A percentile compares a stretch with the other conserved stretches of the same genome.
Evolutionary conservation across 2,797 vertebrate genomes (phyloP).

Genomic region (Mus caroli): DNA sequence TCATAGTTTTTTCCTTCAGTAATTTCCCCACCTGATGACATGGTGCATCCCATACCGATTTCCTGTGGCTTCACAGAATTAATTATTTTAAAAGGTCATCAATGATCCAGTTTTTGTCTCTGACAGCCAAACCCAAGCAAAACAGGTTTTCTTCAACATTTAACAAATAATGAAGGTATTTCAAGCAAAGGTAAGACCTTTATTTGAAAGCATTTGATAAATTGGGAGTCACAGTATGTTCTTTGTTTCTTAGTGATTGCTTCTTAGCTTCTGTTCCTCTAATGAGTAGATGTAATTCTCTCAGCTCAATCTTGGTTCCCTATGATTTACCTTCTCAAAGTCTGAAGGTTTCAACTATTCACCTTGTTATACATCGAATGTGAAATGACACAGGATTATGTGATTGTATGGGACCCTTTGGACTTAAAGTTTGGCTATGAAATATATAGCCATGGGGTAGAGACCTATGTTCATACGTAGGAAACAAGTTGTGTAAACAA

Average conservation of each 20-base stretch:
- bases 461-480: background rate
- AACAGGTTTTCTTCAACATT: background rate
- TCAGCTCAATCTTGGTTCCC: background rate
- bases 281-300: background rate
- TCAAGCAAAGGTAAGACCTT: background rate
- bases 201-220: background rate
- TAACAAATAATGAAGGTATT: background rate
- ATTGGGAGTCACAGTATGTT: background rate
- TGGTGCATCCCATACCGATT: background rate
- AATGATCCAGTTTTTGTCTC: background rate
- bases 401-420: background rate
- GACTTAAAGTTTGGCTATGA: background rate
- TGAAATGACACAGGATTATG: background rate
- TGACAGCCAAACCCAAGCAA: background rate
- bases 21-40: background rate
- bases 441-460: background rate
- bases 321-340: background rate
- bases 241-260: background rate
- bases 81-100: background rate
- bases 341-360: background rate
- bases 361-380: background rate
- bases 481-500: background rate
- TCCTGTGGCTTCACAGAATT: conserved; percentile 7
- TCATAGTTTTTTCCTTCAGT: background rate
- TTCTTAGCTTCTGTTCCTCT: background rate